phyloP scores from a whole-genome alignment of 1,140 invertebrate genomes.

The Popillia japonica region DNA sequence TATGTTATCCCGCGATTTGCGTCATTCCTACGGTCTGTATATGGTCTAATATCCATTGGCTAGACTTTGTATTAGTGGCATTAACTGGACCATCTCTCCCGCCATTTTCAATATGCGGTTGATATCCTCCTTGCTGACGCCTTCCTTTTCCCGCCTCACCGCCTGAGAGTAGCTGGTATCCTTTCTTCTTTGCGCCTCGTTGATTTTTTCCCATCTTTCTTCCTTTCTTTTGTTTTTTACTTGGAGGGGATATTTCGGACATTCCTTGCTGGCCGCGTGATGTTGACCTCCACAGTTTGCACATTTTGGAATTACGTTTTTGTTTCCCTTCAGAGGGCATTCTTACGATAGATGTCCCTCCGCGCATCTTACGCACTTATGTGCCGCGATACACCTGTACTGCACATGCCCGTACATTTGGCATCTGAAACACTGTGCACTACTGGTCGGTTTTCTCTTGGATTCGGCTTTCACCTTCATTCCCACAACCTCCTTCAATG shows the following conservation, averaged over 20 bases:
- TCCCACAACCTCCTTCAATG: background rate
- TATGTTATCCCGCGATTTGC: background rate
- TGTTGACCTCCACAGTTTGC: background rate
- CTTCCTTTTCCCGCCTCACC: background rate
- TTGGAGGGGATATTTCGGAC: background rate
- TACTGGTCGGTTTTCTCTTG: too few relatives aligned
- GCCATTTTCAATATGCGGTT: too few relatives aligned
- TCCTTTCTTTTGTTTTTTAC: slow-evolving; percentile 1
- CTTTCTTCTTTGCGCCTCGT: background rate
- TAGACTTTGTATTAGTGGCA: background rate
- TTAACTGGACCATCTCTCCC: background rate
- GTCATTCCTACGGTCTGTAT: background rate
- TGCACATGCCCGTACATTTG: too few relatives aligned
- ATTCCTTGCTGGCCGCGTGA: background rate
- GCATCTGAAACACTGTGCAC: too few relatives aligned
- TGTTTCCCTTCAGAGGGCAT: too few relatives aligned
- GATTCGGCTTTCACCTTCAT: too few relatives aligned
- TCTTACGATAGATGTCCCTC: background rate
- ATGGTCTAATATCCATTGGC: background rate
- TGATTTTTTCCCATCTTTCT: background rate
- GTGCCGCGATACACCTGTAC: too few relatives aligned
- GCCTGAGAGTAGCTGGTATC: background rate
- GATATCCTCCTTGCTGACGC: background rate
- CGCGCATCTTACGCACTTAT: too few relatives aligned
- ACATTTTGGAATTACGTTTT: background rate